Conservation (phyloP, 2,113 vertebrate species). For the Periophthalmus modestus region DNA sequence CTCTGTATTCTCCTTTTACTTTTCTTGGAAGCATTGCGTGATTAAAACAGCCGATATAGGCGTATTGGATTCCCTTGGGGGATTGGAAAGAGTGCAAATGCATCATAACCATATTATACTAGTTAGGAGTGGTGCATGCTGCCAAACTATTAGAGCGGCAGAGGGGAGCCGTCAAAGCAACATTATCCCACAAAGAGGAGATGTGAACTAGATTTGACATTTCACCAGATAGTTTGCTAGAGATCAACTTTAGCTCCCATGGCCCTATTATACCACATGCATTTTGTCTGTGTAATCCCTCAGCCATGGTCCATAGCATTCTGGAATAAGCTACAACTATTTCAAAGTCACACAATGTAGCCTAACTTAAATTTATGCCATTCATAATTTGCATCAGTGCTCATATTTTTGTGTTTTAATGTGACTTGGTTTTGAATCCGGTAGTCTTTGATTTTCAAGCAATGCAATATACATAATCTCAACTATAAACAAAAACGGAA, state of each 20-base stretch:
- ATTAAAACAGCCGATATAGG: conserved; percentile 77
- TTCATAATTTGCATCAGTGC: too few species aligned
- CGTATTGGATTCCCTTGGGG: conserved; percentile 74
- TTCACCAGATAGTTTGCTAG: conserved; percentile 27
- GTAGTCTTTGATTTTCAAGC: too few species aligned
- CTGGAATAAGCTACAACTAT: too few species aligned
- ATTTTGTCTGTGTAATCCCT: too few species aligned
- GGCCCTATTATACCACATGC: too few species aligned
- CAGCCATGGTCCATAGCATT: too few species aligned
- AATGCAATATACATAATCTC: too few species aligned
- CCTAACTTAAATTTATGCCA: too few species aligned
- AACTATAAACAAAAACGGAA: too few species aligned
- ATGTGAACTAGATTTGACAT: conserved; percentile 64
- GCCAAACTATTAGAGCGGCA: conserved; percentile 62
- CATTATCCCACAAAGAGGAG: conserved; percentile 34
- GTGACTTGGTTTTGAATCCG: too few species aligned
- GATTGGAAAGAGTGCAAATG: conserved; percentile 77
- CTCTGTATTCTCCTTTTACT: conserved; percentile 70
- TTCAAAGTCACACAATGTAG: too few species aligned
- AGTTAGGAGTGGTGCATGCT: conserved; percentile 55
- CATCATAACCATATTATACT: conserved; percentile 77
- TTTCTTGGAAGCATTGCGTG: conserved; percentile 67
- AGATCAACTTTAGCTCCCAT: background rate
- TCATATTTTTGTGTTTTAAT: too few species aligned
- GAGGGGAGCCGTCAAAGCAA: conserved; percentile 40